Conservation (phyloP, 2,113 vertebrate species). For the Poecile atricapillus region DNA sequence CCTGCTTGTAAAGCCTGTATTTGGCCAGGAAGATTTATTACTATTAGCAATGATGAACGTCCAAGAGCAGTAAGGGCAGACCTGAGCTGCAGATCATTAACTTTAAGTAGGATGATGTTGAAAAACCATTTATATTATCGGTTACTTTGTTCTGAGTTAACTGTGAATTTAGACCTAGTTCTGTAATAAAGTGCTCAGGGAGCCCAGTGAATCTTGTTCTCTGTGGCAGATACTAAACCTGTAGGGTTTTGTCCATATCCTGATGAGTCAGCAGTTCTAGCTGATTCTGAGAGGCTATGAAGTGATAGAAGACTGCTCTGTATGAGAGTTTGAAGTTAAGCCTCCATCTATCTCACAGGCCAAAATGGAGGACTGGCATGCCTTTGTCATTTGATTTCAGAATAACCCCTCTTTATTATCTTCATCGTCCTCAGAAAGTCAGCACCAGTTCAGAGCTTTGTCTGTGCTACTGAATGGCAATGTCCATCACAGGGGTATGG, state of each 20-base stretch:
- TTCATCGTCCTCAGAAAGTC: not conserved
- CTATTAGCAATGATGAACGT: conserved; percentile 54
- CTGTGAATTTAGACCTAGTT: conserved; percentile 50
- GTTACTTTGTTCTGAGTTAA: conserved; percentile 48
- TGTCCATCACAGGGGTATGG: not conserved
- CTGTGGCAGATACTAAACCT: conserved; percentile 30
- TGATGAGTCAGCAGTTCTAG: conserved; percentile 42
- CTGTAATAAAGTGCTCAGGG: conserved; percentile 46
- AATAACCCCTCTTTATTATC: not conserved
- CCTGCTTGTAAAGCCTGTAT: conserved; percentile 58
- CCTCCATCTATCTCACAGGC: not conserved
- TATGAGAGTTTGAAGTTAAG: not conserved
- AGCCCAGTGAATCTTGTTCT: conserved; percentile 50
- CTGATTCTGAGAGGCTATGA: not conserved
- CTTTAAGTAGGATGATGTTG: conserved; percentile 38
- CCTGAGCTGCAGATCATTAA: conserved; percentile 60
- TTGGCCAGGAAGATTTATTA: conserved; percentile 64
- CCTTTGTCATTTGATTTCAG: not conserved
- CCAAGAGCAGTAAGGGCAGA: conserved; percentile 35
- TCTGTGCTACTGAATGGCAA: not conserved
- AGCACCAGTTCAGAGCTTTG: not conserved
- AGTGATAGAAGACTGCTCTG: not conserved
- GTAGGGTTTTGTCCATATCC: conserved; percentile 4
- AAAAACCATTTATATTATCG: conserved; percentile 55
- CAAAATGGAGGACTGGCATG: not conserved